Evolutionary conservation across 2,797 vertebrate species (phyloP), one percentile per base, ranked within the genome.

Genomic region (Gorsachius magnificus): DNA sequence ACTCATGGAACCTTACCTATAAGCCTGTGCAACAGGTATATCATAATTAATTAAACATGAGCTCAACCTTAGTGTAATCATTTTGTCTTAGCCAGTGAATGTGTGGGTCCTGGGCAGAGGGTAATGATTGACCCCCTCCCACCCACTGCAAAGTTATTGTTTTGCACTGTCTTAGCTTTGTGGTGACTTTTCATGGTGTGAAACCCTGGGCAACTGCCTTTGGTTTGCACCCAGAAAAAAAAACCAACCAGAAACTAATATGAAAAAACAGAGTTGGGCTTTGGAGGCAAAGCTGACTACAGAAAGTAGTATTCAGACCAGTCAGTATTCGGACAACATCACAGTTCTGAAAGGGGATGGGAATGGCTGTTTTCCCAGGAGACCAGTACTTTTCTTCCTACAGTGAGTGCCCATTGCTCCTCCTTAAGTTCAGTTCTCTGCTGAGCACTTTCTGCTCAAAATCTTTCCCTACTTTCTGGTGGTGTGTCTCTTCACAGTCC

Each of bases 291-390:
- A 89, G 15, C 13, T 54, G 31, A 75, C 6, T 45, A 25, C 13
- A 60, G 20, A 48, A 87, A 56, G 8, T 2, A 50, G 36, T 46
- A 31, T 25, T 91, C 24, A 56, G 33, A 58, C 5, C 26, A 78
- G n/a, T 12, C n/a, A 66, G 13, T 45, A 43, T 60, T 48, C 5
- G 3, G 58, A 48, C 6, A 56, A 18, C 12, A 36, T 43, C 6
- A 16, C 0, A 0, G 12, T 33, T 69, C 29, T 74, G 25, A 79
- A 66, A 68, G 18, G 33, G 22, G 17, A 51, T 60, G 25, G 29
- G 45, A 93, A 72, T 26, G 3, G 9, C 17, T 19, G 1, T 21
- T 90, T 64, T 54, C 6, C 28, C 18, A 51, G 79, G 18, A 33
- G 15, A 74, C 1, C 5, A 72, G 5, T 50, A 9, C 1, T 63